A percentile compares a stretch with the other conserved stretches of the same genome.
Conservation (phyloP, 2,113 vertebrate species). For the Lophochroa leadbeateri region DNA sequence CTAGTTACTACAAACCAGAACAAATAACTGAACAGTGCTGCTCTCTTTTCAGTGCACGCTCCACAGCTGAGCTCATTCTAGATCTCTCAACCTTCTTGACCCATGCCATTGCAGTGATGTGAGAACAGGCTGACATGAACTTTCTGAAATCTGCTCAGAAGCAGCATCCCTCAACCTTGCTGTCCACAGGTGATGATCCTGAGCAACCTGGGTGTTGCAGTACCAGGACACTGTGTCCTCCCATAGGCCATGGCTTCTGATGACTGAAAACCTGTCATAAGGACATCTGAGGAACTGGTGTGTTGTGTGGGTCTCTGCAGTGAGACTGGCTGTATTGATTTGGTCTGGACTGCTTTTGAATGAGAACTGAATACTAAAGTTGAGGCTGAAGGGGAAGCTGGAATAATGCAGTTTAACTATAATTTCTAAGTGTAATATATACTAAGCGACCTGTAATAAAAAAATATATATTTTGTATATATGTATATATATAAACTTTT, state of each 20-base stretch:
- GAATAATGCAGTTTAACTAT: not conserved
- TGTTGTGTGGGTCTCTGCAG: not conserved
- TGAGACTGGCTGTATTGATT: not conserved
- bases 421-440: not conserved
- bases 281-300: not conserved
- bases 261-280: not conserved
- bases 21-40: accelerated
- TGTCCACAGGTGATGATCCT: not conserved
- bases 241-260: not conserved
- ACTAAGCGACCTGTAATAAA: not conserved
- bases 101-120: not conserved
- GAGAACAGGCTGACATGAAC: not conserved
- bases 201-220: not conserved
- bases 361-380: not conserved
- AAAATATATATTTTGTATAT: not conserved
- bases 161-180: not conserved
- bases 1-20: not conserved
- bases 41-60: accelerated
- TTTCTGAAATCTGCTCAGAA: not conserved
- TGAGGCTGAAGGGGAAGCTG: not conserved
- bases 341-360: not conserved
- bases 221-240: not conserved
- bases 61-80: accelerated
- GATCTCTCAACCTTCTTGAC: not conserved
- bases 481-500: not conserved